These are phyloP conservation scores for Panorpa germanica DNA, from an alignment of 2,888 invertebrate genomes.

Conservation along the genomic window DNA sequence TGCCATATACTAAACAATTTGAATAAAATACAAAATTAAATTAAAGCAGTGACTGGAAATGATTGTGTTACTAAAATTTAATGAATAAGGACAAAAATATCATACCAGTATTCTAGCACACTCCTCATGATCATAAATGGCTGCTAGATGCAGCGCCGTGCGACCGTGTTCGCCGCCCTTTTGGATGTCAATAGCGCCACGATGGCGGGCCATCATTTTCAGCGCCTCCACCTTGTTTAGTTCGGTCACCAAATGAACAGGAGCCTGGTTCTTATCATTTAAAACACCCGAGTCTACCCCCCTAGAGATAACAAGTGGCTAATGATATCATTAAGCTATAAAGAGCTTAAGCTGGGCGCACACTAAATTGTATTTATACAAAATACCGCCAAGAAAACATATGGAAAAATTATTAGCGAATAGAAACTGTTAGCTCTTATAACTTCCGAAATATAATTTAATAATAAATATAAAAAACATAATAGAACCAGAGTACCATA, in stretches of 20 bases:
- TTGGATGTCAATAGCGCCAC: slow-evolving; percentile 48
- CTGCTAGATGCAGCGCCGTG: slow-evolving; percentile 68
- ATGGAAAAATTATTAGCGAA: no score
- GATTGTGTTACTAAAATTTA: background rate
- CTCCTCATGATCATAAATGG: slow-evolving; percentile 65
- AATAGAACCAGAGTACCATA: no score
- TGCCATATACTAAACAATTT: no score
- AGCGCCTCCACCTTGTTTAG: slow-evolving; percentile 52
- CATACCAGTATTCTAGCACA: slow-evolving; percentile 66
- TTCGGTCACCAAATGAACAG: slow-evolving; percentile 63
- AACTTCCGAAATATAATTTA: no score
- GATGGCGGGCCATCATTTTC: slow-evolving; percentile 47
- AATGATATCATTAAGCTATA: no score
- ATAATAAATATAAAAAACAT: no score
- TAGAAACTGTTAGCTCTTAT: no score
- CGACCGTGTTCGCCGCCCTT: slow-evolving; percentile 63
- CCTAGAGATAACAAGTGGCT: no score
- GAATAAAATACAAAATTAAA: no score
- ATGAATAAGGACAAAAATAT: slow-evolving; percentile 7
- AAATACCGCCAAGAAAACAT: no score
- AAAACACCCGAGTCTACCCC: slow-evolving; percentile 43
- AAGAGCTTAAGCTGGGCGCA: no score
- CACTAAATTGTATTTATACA: no score
- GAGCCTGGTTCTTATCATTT: slow-evolving; percentile 61
- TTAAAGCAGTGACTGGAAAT: slow-evolving; percentile 1